phyloP scores from a whole-genome alignment of 2,113 vertebrate genomes.

The Pelecanoides urinatrix region DNA sequence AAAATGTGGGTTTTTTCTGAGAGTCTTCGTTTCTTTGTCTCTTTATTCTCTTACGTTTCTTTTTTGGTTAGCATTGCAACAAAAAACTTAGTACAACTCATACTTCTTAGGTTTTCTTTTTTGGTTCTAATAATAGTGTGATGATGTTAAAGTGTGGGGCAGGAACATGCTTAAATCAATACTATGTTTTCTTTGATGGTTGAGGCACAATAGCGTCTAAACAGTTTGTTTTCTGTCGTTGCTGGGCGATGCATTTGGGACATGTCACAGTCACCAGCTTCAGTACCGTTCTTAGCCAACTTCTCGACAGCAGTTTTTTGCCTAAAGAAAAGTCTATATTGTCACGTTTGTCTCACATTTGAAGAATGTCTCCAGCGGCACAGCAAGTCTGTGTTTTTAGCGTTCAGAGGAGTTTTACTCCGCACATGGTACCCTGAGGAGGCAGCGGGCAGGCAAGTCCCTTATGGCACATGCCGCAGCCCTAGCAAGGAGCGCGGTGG shows the following conservation, averaged over 20 bases:
- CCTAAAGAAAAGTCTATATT: neutral
- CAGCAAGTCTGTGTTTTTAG: neutral
- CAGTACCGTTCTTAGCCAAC: neutral
- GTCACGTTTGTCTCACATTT: neutral
- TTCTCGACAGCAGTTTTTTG: neutral
- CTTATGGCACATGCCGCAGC: rapidly evolving
- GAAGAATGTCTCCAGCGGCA: neutral
- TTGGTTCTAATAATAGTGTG: rapidly evolving
- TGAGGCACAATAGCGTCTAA: rapidly evolving
- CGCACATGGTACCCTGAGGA: neutral
- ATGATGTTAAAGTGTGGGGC: neutral
- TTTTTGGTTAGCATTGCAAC: neutral
- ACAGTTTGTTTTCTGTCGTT: no score
- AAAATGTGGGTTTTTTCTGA: neutral
- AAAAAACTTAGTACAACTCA: neutral
- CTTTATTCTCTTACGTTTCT: neutral
- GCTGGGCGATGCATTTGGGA: neutral
- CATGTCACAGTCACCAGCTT: neutral
- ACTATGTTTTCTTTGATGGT: rapidly evolving
- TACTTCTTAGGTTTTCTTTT: neutral
- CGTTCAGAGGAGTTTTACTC: neutral
- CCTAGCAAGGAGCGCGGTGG: neutral
- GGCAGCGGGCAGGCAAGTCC: neutral
- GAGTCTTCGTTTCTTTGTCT: no score
- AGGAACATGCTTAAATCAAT: neutral